phyloP scores from a whole-genome alignment of 2,888 invertebrate species.

The Mythimna vitellina region DNA sequence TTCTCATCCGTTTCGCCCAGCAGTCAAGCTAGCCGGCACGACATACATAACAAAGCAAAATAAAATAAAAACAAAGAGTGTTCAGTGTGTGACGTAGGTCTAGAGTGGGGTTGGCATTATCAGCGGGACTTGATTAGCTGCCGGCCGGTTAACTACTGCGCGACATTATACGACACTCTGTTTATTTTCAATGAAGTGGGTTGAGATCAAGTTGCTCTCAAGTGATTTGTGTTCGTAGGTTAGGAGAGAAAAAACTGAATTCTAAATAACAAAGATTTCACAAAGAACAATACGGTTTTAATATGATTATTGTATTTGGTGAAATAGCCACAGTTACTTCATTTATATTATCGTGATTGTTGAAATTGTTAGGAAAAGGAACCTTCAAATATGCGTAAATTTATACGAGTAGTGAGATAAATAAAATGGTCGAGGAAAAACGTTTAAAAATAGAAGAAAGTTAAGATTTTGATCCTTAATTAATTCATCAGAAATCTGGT shows the following conservation, averaged over 20 bases:
- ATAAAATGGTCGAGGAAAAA: neutral
- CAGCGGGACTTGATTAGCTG: slow-evolving; percentile 56
- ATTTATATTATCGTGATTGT: neutral
- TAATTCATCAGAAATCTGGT: neutral
- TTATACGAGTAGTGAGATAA: neutral
- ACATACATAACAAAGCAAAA: slow-evolving; percentile 22
- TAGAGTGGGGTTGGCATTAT: slow-evolving; percentile 62
- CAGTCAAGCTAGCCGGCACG: neutral
- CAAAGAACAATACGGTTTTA: neutral
- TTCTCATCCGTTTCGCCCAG: neutral
- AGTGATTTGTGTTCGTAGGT: slow-evolving; percentile 1
- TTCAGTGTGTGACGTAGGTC: slow-evolving; percentile 49
- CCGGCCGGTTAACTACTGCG: slow-evolving; percentile 16
- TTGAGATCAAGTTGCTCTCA: neutral
- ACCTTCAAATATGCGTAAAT: neutral
- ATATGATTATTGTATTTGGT: no score
- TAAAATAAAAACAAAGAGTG: slow-evolving; percentile 44
- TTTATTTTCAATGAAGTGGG: slow-evolving; percentile 17
- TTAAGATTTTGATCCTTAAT: no score
- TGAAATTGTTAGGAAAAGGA: neutral
- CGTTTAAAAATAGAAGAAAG: neutral
- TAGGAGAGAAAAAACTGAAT: neutral
- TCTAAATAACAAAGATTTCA: neutral
- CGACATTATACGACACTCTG: slow-evolving; percentile 22
- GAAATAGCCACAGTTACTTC: neutral